Percentiles rank a stretch among this genome's conserved stretches.
These are phyloP conservation scores for Carduelis carduelis DNA, from an alignment of 2,797 vertebrate species.

Conservation along the genomic window DNA sequence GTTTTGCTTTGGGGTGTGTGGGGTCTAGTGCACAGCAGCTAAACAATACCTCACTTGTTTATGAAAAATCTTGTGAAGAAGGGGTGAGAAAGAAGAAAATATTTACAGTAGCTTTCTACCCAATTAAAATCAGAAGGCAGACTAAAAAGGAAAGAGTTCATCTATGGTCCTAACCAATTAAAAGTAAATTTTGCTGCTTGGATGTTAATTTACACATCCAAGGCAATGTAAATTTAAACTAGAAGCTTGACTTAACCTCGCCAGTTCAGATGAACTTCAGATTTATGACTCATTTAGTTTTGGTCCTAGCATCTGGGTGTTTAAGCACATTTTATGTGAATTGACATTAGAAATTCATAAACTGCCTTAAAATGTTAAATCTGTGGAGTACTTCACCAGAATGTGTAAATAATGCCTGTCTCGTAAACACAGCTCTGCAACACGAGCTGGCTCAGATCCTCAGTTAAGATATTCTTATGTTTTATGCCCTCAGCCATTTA, in stretches of 20 bases:
- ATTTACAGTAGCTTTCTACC: conserved; percentile 48
- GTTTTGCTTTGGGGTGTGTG: background rate
- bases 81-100: conserved; percentile 48
- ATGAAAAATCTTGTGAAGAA: conserved; percentile 41
- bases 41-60: conserved; percentile 54
- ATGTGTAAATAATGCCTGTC: conserved; percentile 15
- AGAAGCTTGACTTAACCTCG: background rate
- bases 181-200: conserved; percentile 8
- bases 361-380: background rate
- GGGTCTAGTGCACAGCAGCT: background rate
- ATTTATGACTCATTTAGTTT: background rate
- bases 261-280: background rate
- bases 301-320: background rate
- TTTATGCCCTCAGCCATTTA: background rate
- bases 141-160: background rate
- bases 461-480: background rate
- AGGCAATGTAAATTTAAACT: background rate
- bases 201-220: background rate
- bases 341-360: conserved; percentile 2
- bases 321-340: background rate
- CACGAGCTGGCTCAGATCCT: background rate
- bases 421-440: background rate
- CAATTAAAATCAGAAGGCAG: conserved; percentile 40
- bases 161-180: background rate
- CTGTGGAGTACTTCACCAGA: background rate